phyloP scores from a whole-genome alignment of 2,888 invertebrate species.

The Drosophila tripunctata region DNA sequence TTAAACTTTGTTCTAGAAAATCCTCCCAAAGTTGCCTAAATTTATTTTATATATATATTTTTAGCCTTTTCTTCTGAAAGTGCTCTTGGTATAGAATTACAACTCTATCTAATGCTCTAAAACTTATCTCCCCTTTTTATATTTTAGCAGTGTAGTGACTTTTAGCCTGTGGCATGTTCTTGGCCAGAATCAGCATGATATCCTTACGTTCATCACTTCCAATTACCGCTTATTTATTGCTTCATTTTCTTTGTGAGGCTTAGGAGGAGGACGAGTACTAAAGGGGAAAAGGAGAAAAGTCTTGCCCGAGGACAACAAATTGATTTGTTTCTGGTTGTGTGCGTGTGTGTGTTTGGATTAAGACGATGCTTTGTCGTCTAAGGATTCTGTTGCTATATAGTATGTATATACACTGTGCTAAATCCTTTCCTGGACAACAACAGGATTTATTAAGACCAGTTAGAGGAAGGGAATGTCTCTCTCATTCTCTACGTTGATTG shows the following conservation, averaged over 20 bases:
- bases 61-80: too few species aligned
- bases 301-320: constrained; percentile 51
- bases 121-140: not conserved
- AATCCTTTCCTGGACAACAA: constrained; percentile 7
- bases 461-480: constrained; percentile 4
- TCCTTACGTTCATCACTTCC: constrained; percentile 73
- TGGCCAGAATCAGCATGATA: constrained; percentile 45
- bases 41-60: too few species aligned
- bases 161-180: constrained; percentile 8
- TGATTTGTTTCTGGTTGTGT: constrained; percentile 61
- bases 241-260: constrained; percentile 47
- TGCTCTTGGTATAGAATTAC: too few species aligned
- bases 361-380: constrained; percentile 28
- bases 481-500: constrained; percentile 49
- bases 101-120: too few species aligned
- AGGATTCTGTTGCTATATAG: constrained; percentile 43
- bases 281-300: not conserved
- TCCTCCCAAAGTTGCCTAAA: too few species aligned
- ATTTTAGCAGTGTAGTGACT: not conserved
- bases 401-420: too few species aligned
- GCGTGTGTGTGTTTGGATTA: constrained; percentile 40
- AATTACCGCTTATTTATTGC: constrained; percentile 79
- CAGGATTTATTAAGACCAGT: constrained; percentile 50
- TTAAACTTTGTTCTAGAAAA: too few species aligned
- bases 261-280: not conserved